These are phyloP conservation scores for Leptinotarsa tumamoca DNA, from an alignment of 2,888 invertebrate genomes.

Conservation along the genomic window DNA sequence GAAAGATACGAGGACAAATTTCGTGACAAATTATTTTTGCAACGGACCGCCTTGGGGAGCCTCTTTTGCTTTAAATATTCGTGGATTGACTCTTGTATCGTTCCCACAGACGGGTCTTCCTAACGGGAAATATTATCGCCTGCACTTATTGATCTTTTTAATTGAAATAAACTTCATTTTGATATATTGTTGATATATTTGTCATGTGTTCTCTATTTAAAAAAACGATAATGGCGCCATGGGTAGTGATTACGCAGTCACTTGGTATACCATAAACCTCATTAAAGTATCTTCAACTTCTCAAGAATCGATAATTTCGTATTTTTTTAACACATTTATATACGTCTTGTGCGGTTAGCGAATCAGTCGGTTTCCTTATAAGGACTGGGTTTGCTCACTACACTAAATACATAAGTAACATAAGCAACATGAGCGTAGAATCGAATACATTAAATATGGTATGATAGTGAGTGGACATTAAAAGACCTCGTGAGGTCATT, in stretches of 20 bases:
- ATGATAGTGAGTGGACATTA: constrained; percentile 1
- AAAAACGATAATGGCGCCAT: background rate
- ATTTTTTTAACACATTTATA: background rate
- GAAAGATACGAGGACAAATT: too few species aligned
- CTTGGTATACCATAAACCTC: constrained; percentile 5
- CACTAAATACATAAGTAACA: constrained; percentile 21
- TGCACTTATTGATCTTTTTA: too few species aligned
- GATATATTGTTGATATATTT: too few species aligned
- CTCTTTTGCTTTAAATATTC: too few species aligned
- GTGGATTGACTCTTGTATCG: too few species aligned
- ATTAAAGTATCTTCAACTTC: constrained; percentile 20
- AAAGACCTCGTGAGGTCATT: constrained; percentile 6
- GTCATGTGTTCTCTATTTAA: background rate
- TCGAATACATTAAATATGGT: constrained; percentile 6
- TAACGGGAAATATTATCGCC: too few species aligned
- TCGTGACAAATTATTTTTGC: too few species aligned
- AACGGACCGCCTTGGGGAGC: too few species aligned
- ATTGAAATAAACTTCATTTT: too few species aligned
- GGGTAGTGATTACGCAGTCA: background rate
- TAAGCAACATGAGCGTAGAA: background rate
- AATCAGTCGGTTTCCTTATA: constrained; percentile 19
- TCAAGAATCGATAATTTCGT: constrained; percentile 16
- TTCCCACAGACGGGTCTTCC: too few species aligned
- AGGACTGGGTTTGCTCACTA: constrained; percentile 1
- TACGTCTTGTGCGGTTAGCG: constrained; percentile 12